phyloP scores from a whole-genome alignment of 1,140 invertebrate species.

The Kradibia gibbosae region DNA sequence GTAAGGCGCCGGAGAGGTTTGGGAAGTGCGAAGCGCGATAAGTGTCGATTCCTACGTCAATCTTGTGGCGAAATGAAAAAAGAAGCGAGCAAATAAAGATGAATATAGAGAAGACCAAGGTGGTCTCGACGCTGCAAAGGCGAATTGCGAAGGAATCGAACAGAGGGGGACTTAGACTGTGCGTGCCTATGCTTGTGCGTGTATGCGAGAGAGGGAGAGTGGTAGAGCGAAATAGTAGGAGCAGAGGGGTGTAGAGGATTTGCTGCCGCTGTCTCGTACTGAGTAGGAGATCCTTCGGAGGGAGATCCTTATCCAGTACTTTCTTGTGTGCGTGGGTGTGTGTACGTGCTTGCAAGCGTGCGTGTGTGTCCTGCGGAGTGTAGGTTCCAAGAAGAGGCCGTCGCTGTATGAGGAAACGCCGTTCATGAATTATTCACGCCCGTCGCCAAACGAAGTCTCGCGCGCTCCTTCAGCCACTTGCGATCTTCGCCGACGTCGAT shows the following conservation, averaged over 20 bases:
- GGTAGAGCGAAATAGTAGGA: no score
- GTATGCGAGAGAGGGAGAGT: no score
- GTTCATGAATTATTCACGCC: conserved; percentile 72
- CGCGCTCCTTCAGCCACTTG: conserved; percentile 54
- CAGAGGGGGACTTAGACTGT: no score
- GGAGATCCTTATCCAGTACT: conserved; percentile 68
- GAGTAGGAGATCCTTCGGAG: conserved; percentile 46
- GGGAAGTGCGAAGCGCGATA: background rate
- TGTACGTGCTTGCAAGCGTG: no score
- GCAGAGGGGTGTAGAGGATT: no score
- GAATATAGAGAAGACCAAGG: background rate
- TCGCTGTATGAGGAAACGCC: conserved; percentile 70
- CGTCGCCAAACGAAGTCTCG: conserved; percentile 67
- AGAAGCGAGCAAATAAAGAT: background rate
- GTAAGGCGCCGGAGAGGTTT: no score
- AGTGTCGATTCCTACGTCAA: background rate
- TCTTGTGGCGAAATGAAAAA: background rate
- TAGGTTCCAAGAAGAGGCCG: conserved; percentile 69
- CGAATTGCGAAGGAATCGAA: background rate
- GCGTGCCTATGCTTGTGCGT: no score
- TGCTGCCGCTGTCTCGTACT: background rate
- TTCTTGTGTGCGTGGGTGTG: no score
- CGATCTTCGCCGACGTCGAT: conserved; percentile 34
- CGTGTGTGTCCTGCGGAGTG: conserved; percentile 67
- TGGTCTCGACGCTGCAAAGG: background rate